Evolutionary conservation across 2,113 vertebrate genomes (phyloP).

Genomic region (Chaenocephalus aceratus): DNA sequence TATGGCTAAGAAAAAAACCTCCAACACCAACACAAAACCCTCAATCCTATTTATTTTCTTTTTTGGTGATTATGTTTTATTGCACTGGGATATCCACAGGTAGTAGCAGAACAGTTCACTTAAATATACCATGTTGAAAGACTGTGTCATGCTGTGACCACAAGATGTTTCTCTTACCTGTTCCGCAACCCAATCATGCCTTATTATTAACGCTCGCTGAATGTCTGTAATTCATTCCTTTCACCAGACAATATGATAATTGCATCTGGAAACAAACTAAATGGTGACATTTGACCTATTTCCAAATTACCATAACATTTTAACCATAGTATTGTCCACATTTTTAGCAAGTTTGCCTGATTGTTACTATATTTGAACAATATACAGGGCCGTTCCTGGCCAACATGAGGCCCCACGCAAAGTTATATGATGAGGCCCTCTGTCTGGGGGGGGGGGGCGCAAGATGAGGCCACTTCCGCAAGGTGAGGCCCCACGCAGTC

Average conservation of each 20-base stretch:
- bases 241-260: neutral
- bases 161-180: neutral
- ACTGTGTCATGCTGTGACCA: neutral
- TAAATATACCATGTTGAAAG: neutral
- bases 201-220: neutral
- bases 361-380: too few species aligned
- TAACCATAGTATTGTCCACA: neutral
- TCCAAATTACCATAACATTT: too few species aligned
- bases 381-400: too few species aligned
- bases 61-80: neutral
- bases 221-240: neutral
- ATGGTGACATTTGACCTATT: neutral
- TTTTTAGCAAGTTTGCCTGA: neutral
- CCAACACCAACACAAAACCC: neutral
- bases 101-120: neutral
- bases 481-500: too few species aligned
- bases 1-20: slow-evolving; percentile 10
- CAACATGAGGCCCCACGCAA: too few species aligned
- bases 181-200: neutral
- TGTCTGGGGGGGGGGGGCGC: too few species aligned
- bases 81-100: neutral
- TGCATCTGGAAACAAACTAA: neutral
- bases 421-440: too few species aligned
- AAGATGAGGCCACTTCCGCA: too few species aligned
- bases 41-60: neutral